Evolutionary conservation across 2,113 vertebrate species (phyloP).

Genomic region (Seriola rivoliana): DNA sequence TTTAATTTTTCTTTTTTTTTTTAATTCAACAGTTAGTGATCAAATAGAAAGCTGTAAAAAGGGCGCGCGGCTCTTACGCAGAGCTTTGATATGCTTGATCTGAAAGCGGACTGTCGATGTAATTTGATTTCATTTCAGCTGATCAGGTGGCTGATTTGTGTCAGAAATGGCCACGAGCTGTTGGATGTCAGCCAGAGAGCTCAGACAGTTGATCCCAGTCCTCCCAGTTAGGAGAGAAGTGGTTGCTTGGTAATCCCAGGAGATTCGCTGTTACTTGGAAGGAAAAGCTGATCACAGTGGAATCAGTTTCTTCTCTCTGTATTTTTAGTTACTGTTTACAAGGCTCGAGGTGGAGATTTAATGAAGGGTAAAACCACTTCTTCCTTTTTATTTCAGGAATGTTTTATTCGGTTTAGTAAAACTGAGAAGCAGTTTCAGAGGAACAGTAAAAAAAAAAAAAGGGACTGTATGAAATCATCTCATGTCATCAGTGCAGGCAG

Average conservation of each 20-base stretch:
- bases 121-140: constrained; percentile 51
- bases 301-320: not conserved
- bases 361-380: not conserved
- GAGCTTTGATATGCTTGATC: not conserved
- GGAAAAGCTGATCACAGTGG: not conserved
- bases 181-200: constrained; percentile 69
- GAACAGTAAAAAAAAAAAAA: not conserved
- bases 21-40: not conserved
- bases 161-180: constrained; percentile 59
- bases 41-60: not conserved
- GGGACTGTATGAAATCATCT: not conserved
- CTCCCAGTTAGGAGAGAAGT: constrained; percentile 36
- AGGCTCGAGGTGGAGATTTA: not conserved
- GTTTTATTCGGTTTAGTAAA: not conserved
- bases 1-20: not conserved
- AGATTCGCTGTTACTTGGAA: constrained; percentile 14
- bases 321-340: not conserved
- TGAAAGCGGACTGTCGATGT: constrained; percentile 2
- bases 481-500: not conserved
- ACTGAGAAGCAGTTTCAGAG: not conserved
- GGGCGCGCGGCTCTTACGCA: too few relatives aligned
- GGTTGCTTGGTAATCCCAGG: constrained; percentile 26
- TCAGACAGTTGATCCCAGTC: constrained; percentile 56
- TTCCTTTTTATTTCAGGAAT: not conserved
- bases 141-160: constrained; percentile 71